Evolutionary conservation across 2,888 invertebrate species (phyloP).

Genomic region (Lissocephala sabroskyi): DNA sequence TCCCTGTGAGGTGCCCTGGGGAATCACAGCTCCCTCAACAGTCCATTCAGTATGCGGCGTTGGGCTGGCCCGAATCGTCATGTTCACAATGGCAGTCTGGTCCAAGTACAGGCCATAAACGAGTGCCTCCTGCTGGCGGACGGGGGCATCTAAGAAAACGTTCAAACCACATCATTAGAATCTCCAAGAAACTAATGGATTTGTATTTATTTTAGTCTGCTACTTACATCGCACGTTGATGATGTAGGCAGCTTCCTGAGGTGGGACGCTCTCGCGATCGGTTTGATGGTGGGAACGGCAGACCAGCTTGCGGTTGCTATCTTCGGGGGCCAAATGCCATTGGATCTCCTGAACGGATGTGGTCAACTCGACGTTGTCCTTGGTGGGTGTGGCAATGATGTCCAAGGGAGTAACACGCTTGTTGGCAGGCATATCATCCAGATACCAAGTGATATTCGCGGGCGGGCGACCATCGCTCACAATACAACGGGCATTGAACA

Average conservation of each 20-base stretch:
- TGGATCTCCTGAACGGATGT: slow-evolving; percentile 80
- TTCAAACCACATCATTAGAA: neutral
- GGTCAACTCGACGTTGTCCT: slow-evolving; percentile 75
- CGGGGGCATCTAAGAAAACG: slow-evolving; percentile 77
- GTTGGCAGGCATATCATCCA: slow-evolving; percentile 78
- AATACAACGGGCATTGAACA: slow-evolving; percentile 78
- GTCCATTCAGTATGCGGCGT: slow-evolving; percentile 81
- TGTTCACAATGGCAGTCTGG: slow-evolving; percentile 80
- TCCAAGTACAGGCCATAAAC: slow-evolving; percentile 84
- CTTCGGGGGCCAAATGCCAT: slow-evolving; percentile 76
- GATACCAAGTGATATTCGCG: slow-evolving; percentile 82
- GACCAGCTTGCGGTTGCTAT: slow-evolving; percentile 78
- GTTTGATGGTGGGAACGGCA: slow-evolving; percentile 79
- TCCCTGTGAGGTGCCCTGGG: slow-evolving; percentile 72
- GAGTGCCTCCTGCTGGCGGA: slow-evolving; percentile 76
- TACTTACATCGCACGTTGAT: slow-evolving; percentile 78
- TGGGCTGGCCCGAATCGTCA: slow-evolving; percentile 83
- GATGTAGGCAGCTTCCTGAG: slow-evolving; percentile 61
- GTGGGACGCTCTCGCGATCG: slow-evolving; percentile 64
- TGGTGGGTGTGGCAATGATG: slow-evolving; percentile 67
- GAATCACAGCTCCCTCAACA: slow-evolving; percentile 75
- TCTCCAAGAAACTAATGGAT: neutral
- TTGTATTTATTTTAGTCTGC: too few species aligned
- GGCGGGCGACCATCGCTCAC: slow-evolving; percentile 82
- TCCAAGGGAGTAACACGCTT: slow-evolving; percentile 76